phyloP scores from a whole-genome alignment of 2,888 invertebrate genomes.

The Apotomis turbidana region DNA sequence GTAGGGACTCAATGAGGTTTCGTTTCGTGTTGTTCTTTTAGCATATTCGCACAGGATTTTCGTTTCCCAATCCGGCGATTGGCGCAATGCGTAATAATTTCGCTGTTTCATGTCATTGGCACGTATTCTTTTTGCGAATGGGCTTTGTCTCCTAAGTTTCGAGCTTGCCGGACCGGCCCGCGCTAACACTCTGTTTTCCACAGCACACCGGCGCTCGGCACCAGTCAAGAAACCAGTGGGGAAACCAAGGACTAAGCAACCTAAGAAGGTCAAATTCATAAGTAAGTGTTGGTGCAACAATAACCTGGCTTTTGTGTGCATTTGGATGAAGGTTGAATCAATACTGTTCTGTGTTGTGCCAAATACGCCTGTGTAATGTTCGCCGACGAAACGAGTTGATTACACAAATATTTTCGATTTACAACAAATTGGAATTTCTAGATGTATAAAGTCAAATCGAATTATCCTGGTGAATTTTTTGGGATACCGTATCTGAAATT shows the following conservation, averaged over 20 bases:
- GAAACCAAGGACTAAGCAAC: conserved; percentile 92
- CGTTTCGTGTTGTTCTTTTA: conserved; percentile 7
- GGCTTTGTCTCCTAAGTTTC: conserved; percentile 36
- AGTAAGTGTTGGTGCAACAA: conserved; percentile 86
- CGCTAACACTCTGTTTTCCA: conserved; percentile 56
- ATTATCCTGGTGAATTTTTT: no score
- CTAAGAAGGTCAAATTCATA: conserved; percentile 95
- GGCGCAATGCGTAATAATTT: conserved; percentile 17
- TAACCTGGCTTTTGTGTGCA: conserved; percentile 4
- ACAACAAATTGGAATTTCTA: not conserved
- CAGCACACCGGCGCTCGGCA: conserved; percentile 83
- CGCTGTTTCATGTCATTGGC: not conserved
- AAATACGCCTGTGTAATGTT: conserved; percentile 34
- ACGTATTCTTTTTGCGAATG: conserved; percentile 1
- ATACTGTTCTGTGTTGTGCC: conserved; percentile 36
- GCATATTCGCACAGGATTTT: conserved; percentile 9
- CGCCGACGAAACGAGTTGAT: not conserved
- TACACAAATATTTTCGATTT: not conserved
- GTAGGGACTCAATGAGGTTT: conserved; percentile 4
- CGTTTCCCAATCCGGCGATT: conserved; percentile 6
- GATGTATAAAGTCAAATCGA: no score
- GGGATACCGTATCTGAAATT: not conserved
- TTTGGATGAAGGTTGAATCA: conserved; percentile 33
- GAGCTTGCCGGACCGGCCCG: conserved; percentile 32
- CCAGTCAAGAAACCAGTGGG: conserved; percentile 92